Evolutionary conservation across 2,113 vertebrate species (phyloP).

Genomic region (Oryzias curvinotus): DNA sequence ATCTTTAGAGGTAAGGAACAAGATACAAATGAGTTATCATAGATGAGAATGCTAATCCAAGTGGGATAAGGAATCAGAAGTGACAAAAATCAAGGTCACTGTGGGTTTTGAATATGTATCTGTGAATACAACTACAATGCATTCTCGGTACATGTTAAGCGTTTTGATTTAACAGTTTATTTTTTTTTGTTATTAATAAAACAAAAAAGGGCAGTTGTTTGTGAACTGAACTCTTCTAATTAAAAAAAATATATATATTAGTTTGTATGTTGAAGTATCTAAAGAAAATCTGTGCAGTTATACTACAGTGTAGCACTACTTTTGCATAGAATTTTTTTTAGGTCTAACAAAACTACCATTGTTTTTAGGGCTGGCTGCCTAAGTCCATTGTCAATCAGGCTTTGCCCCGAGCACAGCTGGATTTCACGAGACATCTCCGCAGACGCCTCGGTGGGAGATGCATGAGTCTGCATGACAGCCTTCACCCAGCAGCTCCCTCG

Average conservation of each 20-base stretch:
- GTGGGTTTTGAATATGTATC: background rate
- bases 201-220: too few relatives aligned
- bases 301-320: too few relatives aligned
- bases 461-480: constrained; percentile 10
- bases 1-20: constrained; percentile 9
- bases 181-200: background rate
- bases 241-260: too few relatives aligned
- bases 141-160: background rate
- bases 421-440: constrained; percentile 77
- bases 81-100: background rate
- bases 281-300: too few relatives aligned
- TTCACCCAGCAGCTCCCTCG: constrained; percentile 4
- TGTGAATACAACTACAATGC: background rate
- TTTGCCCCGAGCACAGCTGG: constrained; percentile 74
- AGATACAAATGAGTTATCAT: background rate
- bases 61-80: background rate
- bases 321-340: background rate
- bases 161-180: background rate
- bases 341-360: constrained; percentile 3
- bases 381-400: constrained; percentile 71
- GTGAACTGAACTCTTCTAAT: too few relatives aligned
- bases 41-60: background rate
- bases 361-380: constrained; percentile 82
- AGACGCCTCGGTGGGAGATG: constrained; percentile 58
- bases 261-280: too few relatives aligned